Percentiles rank a stretch among this genome's conserved stretches.
Evolutionary conservation across 2,888 invertebrate species (phyloP).

Genomic region (Scaptomyza parva): DNA sequence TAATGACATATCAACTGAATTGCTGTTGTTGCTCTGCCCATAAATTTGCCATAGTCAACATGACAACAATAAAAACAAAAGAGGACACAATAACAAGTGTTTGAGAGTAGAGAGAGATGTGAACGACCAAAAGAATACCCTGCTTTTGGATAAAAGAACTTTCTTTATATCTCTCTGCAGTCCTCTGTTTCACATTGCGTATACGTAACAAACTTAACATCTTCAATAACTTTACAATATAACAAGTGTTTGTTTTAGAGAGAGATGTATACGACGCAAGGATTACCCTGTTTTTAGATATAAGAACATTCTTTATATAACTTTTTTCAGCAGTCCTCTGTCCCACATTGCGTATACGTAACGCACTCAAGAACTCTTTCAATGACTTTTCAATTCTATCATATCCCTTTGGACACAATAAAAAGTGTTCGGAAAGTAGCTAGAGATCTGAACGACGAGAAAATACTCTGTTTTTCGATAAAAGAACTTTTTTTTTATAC

Average conservation of each 20-base stretch:
- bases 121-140: slow-evolving; percentile 3
- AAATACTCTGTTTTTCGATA: slow-evolving; percentile 3
- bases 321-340: neutral
- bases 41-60: slow-evolving; percentile 60
- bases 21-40: slow-evolving; percentile 52
- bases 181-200: neutral
- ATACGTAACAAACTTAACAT: neutral
- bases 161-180: neutral
- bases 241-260: neutral
- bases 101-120: no score
- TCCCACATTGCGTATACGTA: neutral
- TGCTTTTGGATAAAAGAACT: no score
- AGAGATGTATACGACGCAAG: neutral
- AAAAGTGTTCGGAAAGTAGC: neutral
- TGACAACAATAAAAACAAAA: slow-evolving; percentile 23
- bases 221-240: no score
- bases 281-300: slow-evolving; percentile 3
- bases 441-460: neutral
- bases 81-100: slow-evolving; percentile 2
- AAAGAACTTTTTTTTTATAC: neutral
- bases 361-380: neutral
- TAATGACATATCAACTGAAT: slow-evolving; percentile 66
- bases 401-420: no score
- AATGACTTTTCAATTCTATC: no score
- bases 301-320: neutral